Conservation (phyloP, 2,888 invertebrate species). For the Diplolepis rosae region DNA sequence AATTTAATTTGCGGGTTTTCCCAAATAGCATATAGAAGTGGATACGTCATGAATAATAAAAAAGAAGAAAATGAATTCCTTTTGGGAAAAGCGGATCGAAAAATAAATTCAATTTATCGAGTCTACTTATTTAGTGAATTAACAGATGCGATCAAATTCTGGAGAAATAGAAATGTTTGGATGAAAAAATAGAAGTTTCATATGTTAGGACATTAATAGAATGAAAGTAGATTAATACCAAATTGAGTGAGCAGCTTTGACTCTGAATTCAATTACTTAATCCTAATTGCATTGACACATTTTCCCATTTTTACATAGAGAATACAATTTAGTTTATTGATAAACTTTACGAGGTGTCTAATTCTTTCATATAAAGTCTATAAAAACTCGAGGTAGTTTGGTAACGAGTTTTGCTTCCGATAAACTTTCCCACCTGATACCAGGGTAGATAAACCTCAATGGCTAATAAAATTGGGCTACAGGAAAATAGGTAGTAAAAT, state of each 20-base stretch:
- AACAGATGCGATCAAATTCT: too few relatives aligned
- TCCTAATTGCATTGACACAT: not conserved
- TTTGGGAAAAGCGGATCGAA: not conserved
- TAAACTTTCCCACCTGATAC: not conserved
- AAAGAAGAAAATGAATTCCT: not conserved
- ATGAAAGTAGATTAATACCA: not conserved
- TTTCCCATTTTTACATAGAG: not conserved
- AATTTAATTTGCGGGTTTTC: too few relatives aligned
- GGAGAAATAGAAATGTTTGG: too few relatives aligned
- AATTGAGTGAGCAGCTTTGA: not conserved
- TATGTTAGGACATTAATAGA: not conserved
- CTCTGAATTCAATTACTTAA: not conserved
- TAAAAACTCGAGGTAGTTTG: not conserved
- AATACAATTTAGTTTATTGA: not conserved
- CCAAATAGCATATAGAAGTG: too few relatives aligned
- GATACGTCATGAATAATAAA: too few relatives aligned
- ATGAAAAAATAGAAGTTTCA: not conserved
- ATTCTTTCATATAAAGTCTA: not conserved
- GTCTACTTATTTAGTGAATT: too few relatives aligned
- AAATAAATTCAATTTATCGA: too few relatives aligned
- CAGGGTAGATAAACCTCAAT: constrained; percentile 12
- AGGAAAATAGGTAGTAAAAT: not conserved
- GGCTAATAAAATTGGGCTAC: constrained; percentile 16
- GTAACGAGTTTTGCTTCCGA: constrained; percentile 1
- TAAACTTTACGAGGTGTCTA: not conserved